A percentile compares a stretch with the other conserved stretches of the same genome.
Conservation (phyloP, 2,888 invertebrate species). For the Phengaris alcon region DNA sequence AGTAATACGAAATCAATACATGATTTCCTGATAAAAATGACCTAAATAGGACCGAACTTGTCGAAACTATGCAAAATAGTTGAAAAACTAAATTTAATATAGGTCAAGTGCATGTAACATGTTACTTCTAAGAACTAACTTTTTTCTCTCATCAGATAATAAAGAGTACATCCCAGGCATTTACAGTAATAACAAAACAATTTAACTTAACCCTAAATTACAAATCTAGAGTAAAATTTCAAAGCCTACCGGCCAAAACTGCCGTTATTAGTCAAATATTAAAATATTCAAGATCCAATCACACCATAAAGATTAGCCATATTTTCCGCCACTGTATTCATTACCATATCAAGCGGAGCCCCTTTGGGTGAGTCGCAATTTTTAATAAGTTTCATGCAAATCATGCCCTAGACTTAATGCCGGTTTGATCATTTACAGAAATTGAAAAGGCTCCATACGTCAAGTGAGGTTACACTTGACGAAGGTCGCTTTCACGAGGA, state of each 20-base stretch:
- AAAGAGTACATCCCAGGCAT: no score
- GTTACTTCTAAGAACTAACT: no score
- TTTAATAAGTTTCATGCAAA: slow-evolving; percentile 77
- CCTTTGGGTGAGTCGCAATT: slow-evolving; percentile 49
- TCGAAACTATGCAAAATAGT: no score
- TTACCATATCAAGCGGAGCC: slow-evolving; percentile 47
- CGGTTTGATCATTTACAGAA: slow-evolving; percentile 61
- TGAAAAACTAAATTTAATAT: no score
- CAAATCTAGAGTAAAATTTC: no score
- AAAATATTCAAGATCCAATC: slow-evolving; percentile 18
- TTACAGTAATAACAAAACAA: no score
- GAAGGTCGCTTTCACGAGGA: slow-evolving; percentile 63
- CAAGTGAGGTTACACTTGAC: slow-evolving; percentile 68
- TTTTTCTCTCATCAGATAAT: no score
- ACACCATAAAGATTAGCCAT: slow-evolving; percentile 28
- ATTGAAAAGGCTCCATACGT: slow-evolving; percentile 68
- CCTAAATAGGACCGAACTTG: no score
- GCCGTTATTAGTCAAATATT: background rate
- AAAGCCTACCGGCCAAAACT: background rate
- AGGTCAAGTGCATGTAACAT: no score
- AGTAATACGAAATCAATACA: no score
- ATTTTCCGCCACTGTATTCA: slow-evolving; percentile 41
- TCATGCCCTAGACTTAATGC: slow-evolving; percentile 64
- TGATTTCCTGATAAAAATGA: no score
- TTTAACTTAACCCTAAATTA: no score